These are phyloP conservation scores for Ceramica pisi DNA, from an alignment of 2,888 invertebrate genomes.

Conservation along the genomic window DNA sequence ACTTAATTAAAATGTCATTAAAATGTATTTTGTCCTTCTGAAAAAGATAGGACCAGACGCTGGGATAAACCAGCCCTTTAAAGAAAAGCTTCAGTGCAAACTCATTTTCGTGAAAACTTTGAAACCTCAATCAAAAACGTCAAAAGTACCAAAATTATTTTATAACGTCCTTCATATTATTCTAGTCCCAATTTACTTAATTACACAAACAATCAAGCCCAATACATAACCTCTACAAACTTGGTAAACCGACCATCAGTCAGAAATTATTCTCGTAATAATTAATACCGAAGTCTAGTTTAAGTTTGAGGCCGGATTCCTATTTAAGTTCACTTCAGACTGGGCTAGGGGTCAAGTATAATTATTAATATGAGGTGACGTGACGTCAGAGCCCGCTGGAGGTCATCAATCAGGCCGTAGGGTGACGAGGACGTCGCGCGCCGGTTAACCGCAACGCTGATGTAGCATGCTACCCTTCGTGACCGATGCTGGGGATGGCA, in stretches of 20 bases:
- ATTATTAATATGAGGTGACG: conserved; percentile 55
- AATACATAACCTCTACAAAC: conserved; percentile 32
- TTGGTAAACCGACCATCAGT: conserved; percentile 40
- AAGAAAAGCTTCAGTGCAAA: not conserved
- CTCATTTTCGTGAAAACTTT: not conserved
- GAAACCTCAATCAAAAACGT: not conserved
- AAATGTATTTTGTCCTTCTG: too few relatives aligned
- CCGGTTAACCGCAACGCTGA: conserved; percentile 86
- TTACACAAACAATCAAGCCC: conserved; percentile 29
- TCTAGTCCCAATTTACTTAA: conserved; percentile 32
- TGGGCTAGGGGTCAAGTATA: conserved; percentile 43
- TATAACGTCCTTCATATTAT: conserved; percentile 9
- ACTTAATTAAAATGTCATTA: too few relatives aligned
- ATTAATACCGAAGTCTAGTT: conserved; percentile 51
- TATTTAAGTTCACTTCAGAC: conserved; percentile 51
- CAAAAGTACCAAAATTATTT: not conserved
- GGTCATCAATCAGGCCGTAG: conserved; percentile 59
- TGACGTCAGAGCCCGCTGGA: conserved; percentile 56
- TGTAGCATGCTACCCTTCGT: conserved; percentile 80
- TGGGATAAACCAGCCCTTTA: too few relatives aligned
- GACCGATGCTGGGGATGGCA: conserved; percentile 63
- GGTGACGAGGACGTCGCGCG: conserved; percentile 76
- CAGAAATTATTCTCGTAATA: conserved; percentile 45
- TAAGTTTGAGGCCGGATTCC: conserved; percentile 39
- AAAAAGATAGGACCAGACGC: too few relatives aligned